Evolutionary conservation across 2,888 invertebrate genomes (phyloP).

Genomic region (Idaea aversata): DNA sequence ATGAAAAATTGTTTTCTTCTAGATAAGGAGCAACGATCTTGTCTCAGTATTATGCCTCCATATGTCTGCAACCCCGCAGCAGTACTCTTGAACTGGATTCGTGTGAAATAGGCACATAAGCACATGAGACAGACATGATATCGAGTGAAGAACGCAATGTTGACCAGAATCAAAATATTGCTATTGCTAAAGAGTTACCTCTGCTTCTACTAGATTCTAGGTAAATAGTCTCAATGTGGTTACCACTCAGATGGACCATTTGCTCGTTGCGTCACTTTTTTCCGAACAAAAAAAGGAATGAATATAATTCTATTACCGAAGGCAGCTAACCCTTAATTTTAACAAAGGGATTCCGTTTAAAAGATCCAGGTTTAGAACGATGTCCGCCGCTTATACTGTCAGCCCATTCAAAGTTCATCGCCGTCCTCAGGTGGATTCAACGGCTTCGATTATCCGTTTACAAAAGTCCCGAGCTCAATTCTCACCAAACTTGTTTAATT

Average conservation of each 20-base stretch:
- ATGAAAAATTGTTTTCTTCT: no score
- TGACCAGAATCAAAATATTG: no score
- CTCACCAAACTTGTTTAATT: constrained; percentile 79
- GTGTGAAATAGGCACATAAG: no score
- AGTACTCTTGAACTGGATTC: no score
- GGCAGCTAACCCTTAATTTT: neutral
- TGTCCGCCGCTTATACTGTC: constrained; percentile 33
- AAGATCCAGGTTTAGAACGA: constrained; percentile 17
- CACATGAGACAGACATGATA: no score
- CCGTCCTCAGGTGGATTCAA: constrained; percentile 69
- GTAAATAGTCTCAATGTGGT: no score
- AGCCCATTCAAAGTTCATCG: constrained; percentile 43
- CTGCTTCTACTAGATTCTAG: no score
- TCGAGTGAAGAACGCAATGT: no score
- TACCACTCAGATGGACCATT: neutral
- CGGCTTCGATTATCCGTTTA: constrained; percentile 76
- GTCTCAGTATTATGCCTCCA: no score
- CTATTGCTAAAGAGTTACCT: no score
- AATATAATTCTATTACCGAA: neutral
- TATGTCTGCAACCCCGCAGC: no score
- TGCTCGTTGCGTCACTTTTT: neutral
- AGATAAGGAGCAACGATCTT: no score
- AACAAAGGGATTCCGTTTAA: constrained; percentile 7
- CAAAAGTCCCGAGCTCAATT: constrained; percentile 73
- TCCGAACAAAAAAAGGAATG: constrained; percentile 1